Conservation (phyloP, 2,797 vertebrate species). For the Lagorchestes hirsutus region DNA sequence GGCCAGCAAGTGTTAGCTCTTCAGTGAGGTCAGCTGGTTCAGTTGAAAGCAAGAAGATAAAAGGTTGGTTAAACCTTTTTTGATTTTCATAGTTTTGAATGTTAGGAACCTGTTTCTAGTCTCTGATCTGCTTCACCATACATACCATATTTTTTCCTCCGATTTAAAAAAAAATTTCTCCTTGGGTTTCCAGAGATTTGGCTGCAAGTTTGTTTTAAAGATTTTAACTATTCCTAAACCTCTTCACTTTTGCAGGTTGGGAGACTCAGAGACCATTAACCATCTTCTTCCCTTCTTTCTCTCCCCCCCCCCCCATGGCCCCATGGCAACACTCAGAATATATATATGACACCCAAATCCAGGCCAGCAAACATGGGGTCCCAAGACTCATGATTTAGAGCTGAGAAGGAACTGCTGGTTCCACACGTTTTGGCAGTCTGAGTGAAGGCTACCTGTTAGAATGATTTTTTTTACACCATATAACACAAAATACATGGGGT, state of each 20-base stretch:
- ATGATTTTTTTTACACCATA: not conserved
- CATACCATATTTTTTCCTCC: constrained; percentile 25
- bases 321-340: not conserved
- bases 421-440: not conserved
- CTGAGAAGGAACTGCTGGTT: not conserved
- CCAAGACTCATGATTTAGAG: not conserved
- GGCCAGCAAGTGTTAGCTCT: constrained; percentile 68
- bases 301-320: not conserved
- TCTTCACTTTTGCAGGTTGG: not conserved
- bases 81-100: not conserved
- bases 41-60: constrained; percentile 67
- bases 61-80: constrained; percentile 80
- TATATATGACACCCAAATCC: not conserved
- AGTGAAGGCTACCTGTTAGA: not conserved
- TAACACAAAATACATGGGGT: not conserved
- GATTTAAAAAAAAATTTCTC: not conserved
- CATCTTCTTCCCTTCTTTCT: too few relatives aligned
- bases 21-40: constrained; percentile 75
- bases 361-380: not conserved
- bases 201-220: not conserved
- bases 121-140: too few relatives aligned
- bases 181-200: constrained; percentile 11
- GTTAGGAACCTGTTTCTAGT: not conserved
- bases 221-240: not conserved
- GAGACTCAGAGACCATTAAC: not conserved